Conservation (phyloP, 2,888 invertebrate species). For the Parnassius orleans region DNA sequence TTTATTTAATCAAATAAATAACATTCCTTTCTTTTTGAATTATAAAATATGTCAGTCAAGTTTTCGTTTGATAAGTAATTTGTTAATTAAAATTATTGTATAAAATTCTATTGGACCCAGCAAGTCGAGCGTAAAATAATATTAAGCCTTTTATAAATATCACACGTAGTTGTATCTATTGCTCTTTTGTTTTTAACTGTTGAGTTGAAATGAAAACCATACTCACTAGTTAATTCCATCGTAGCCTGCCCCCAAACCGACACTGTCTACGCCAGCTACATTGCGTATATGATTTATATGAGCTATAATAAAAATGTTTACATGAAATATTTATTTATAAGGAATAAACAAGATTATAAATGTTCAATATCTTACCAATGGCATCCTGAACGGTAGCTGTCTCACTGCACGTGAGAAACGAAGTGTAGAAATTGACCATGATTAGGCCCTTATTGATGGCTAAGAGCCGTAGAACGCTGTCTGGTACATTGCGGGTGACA, state of each 20-base stretch:
- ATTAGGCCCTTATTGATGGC: conserved; percentile 90
- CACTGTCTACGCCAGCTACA: conserved; percentile 92
- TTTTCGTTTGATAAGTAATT: too few relatives aligned
- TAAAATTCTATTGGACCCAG: conserved; percentile 12
- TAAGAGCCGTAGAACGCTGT: conserved; percentile 86
- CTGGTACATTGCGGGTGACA: conserved; percentile 90
- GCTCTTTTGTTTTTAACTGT: conserved; percentile 10
- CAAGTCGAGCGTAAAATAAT: conserved; percentile 15
- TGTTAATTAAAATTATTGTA: conserved; percentile 18
- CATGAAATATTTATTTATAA: conserved; percentile 5
- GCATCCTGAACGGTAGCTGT: conserved; percentile 89
- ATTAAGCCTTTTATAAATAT: conserved; percentile 9
- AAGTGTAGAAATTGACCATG: conserved; percentile 93
- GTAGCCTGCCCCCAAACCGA: conserved; percentile 93
- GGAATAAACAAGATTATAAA: not conserved
- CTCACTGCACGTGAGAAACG: conserved; percentile 87
- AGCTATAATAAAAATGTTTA: conserved; percentile 78
- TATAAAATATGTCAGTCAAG: too few relatives aligned
- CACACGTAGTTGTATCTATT: conserved; percentile 4
- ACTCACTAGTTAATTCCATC: conserved; percentile 96
- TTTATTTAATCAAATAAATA: too few relatives aligned
- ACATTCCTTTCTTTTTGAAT: too few relatives aligned
- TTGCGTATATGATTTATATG: conserved; percentile 94
- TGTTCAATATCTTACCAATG: conserved; percentile 81
- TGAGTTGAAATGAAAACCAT: conserved; percentile 33